Evolutionary conservation across 2,113 vertebrate species (phyloP), one percentile per base, ranked within the genome.

Genomic region (Scalopus aquaticus): DNA sequence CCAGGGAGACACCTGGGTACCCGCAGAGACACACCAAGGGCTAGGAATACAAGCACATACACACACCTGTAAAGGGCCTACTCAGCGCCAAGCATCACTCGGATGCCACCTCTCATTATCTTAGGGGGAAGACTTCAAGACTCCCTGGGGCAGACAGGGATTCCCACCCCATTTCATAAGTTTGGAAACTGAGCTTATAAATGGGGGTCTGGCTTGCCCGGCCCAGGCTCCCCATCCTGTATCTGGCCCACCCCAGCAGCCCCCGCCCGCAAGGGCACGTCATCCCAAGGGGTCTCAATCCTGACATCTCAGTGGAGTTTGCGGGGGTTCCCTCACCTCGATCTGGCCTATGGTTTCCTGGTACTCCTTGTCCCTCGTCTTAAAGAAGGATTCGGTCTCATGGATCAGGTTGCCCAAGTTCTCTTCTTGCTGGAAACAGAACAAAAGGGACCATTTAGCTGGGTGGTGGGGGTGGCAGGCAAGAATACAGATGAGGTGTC

Each of bases 271-370:
- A 6, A 0, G 28, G 64, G 6, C 42, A 15, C 30, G 19, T 10
- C 26, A 15, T 19, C n/a, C 9, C 0, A 2, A 10, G 7, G 30
- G 87, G n/a, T n/a, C n/a, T n/a, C n/a, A n/a, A n/a, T 3, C 79
- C 7, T 67, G 26, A 1, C 0, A 15, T 32, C 19, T 56, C 20
- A 22, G 54, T 1, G 54, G 54, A 56, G 51, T 3, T 6, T 22
- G 54, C 19, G 1, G 5, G 54, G 20, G 54, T 20, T 54, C 54
- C 19, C 98, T 98, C 95, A 99, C 99, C 99, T 99, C 99, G 1
- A 99, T 99, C 98, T 99, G 99, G 42, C 99, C 99, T 70, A 99
- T 99, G 28, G 99, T 99, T 83, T 99, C 99, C 97, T 99, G 99
- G 97, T 99, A 99, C 92, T 99, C 99, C 95, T 99, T 98, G 98